Conservation (phyloP, 2,888 invertebrate genomes). For the Drosophila ustulata region DNA sequence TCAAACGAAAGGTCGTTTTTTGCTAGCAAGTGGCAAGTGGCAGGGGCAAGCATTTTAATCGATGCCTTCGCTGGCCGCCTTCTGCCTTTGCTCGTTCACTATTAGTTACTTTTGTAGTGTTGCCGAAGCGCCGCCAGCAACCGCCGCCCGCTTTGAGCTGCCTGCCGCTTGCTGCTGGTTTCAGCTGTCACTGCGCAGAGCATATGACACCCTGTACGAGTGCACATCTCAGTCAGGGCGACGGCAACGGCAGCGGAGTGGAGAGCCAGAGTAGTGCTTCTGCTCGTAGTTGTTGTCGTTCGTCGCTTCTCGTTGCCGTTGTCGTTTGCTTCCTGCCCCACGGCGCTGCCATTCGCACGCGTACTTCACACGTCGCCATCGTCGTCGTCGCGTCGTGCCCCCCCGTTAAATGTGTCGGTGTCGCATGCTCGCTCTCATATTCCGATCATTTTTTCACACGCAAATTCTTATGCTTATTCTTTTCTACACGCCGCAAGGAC, state of each 20-base stretch:
- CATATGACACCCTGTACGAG: slow-evolving; percentile 59
- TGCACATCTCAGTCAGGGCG: slow-evolving; percentile 14
- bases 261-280: slow-evolving; percentile 9
- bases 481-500: slow-evolving; percentile 83
- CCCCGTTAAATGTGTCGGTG: slow-evolving; percentile 59
- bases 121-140: slow-evolving; percentile 21
- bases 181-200: slow-evolving; percentile 52
- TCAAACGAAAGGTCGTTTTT: slow-evolving; percentile 56
- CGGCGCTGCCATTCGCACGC: slow-evolving; percentile 72
- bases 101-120: slow-evolving; percentile 60
- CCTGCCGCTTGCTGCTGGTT: slow-evolving; percentile 9
- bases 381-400: slow-evolving; percentile 13
- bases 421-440: slow-evolving; percentile 75
- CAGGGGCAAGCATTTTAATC: slow-evolving; percentile 59
- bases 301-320: slow-evolving; percentile 25
- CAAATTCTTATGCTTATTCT: slow-evolving; percentile 83
- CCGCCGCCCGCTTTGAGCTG: slow-evolving; percentile 29
- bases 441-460: slow-evolving; percentile 84
- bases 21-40: slow-evolving; percentile 8
- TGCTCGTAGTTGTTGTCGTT: slow-evolving; percentile 23
- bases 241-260: neutral
- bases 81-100: slow-evolving; percentile 49
- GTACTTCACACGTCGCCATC: slow-evolving; percentile 68
- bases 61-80: slow-evolving; percentile 58
- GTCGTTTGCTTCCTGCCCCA: slow-evolving; percentile 55